These are phyloP conservation scores for Diogma glabrata DNA, from an alignment of 2,888 invertebrate genomes.

Conservation along the genomic window DNA sequence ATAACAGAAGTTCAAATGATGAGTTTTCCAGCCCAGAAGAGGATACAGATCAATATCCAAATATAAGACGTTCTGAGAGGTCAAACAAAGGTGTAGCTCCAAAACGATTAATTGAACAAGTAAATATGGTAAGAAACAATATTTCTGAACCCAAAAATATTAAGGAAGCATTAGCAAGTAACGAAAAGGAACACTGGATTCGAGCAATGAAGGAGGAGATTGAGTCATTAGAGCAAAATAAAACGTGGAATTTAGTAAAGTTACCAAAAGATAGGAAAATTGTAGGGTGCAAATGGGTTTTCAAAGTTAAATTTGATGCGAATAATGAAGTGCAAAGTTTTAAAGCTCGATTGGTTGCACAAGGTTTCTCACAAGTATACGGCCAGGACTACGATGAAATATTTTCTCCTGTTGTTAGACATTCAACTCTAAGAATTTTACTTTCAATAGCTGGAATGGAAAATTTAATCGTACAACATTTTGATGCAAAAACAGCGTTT, in stretches of 20 bases:
- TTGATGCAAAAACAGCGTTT: slow-evolving; percentile 23
- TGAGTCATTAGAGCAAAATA: slow-evolving; percentile 17
- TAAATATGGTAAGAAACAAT: not conserved
- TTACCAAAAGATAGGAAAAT: slow-evolving; percentile 19
- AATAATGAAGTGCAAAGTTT: slow-evolving; percentile 15
- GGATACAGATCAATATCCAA: too few relatives aligned
- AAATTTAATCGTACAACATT: too few relatives aligned
- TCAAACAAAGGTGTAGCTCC: not conserved
- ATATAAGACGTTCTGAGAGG: too few relatives aligned
- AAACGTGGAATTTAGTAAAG: slow-evolving; percentile 17
- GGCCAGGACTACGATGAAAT: slow-evolving; percentile 19
- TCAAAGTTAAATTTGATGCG: too few relatives aligned
- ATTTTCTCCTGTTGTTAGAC: slow-evolving; percentile 18
- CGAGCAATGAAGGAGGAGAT: slow-evolving; percentile 22
- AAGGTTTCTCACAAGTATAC: slow-evolving; percentile 18
- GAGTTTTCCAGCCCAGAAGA: too few relatives aligned
- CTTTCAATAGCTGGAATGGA: too few relatives aligned
- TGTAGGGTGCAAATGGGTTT: slow-evolving; percentile 21
- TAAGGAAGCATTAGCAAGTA: not conserved
- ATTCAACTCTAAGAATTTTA: slow-evolving; percentile 16
- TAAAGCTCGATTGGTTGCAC: slow-evolving; percentile 17
- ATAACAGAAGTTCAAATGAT: too few relatives aligned
- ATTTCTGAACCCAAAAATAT: not conserved
- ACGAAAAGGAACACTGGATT: slow-evolving; percentile 13
- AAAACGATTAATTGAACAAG: not conserved